Percentiles rank a stretch among this genome's conserved stretches.
Evolutionary conservation across 2,888 invertebrate genomes (phyloP).

Genomic region (Zeuzera pyrina): DNA sequence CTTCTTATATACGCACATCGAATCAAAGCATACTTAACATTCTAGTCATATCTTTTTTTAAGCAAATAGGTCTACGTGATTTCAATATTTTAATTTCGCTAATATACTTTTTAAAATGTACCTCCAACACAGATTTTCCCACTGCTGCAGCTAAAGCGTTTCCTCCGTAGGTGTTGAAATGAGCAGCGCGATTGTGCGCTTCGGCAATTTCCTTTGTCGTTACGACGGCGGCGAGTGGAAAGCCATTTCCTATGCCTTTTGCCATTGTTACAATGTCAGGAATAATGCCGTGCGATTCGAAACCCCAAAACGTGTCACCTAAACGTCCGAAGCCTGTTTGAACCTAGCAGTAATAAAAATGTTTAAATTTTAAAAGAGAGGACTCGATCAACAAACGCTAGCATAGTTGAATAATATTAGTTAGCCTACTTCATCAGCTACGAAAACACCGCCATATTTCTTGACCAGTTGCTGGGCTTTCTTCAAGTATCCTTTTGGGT

Average conservation of each 20-base stretch:
- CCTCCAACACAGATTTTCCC: constrained; percentile 94
- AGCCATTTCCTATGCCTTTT: constrained; percentile 96
- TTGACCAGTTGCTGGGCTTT: constrained; percentile 85
- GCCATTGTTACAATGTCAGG: constrained; percentile 98
- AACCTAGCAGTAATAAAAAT: constrained; percentile 68
- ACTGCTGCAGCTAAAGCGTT: constrained; percentile 92
- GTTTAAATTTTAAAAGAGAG: no score
- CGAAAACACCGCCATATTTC: constrained; percentile 87
- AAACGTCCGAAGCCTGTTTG: constrained; percentile 98
- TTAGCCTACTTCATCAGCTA: constrained; percentile 96
- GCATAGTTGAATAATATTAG: no score
- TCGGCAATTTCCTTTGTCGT: constrained; percentile 91
- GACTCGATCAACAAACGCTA: no score
- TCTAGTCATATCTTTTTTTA: neutral
- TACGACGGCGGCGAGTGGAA: constrained; percentile 95
- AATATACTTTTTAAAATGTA: constrained; percentile 45
- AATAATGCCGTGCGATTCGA: constrained; percentile 85
- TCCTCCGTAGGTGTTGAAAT: constrained; percentile 98
- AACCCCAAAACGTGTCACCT: constrained; percentile 98
- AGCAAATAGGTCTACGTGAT: neutral
- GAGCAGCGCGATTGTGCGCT: constrained; percentile 81
- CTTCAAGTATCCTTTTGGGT: constrained; percentile 88
- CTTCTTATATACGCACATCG: no score
- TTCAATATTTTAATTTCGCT: neutral
- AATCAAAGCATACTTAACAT: no score